Conservation (phyloP, 2,888 invertebrate genomes). For the Geophilus truncorum region DNA sequence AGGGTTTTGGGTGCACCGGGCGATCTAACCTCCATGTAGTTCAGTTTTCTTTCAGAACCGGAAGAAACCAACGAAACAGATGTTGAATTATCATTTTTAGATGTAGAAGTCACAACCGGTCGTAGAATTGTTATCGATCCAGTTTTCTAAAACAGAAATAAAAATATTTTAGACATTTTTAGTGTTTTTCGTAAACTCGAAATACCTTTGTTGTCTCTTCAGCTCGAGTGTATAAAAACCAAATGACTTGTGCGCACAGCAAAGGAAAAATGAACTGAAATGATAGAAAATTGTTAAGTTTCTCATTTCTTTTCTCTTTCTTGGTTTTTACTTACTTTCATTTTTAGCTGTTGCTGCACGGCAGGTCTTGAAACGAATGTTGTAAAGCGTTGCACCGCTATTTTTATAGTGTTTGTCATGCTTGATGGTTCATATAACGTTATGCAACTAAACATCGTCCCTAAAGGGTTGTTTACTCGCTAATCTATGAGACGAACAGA, state of each 20-base stretch:
- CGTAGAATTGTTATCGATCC: no score
- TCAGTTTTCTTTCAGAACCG: neutral
- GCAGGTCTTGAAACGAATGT: neutral
- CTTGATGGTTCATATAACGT: neutral
- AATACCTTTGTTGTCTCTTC: neutral
- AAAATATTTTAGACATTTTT: no score
- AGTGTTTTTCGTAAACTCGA: no score
- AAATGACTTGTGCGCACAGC: neutral
- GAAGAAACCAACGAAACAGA: neutral
- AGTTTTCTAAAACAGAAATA: no score
- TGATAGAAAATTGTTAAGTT: neutral
- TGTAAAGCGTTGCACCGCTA: neutral
- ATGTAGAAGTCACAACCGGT: no score
- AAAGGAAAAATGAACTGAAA: neutral
- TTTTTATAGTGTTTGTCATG: neutral
- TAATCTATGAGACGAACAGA: neutral
- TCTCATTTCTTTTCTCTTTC: no score
- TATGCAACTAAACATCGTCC: neutral
- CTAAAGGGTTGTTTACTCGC: neutral
- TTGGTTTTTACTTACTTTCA: no score
- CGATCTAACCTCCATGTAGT: neutral
- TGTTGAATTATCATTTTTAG: neutral
- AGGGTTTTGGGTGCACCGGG: neutral
- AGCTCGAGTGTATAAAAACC: neutral
- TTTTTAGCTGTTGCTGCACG: neutral